Evolutionary conservation across 1,140 invertebrate species (phyloP), one percentile per base, ranked within the genome.

Genomic region (Luehdorfia chinensis): DNA sequence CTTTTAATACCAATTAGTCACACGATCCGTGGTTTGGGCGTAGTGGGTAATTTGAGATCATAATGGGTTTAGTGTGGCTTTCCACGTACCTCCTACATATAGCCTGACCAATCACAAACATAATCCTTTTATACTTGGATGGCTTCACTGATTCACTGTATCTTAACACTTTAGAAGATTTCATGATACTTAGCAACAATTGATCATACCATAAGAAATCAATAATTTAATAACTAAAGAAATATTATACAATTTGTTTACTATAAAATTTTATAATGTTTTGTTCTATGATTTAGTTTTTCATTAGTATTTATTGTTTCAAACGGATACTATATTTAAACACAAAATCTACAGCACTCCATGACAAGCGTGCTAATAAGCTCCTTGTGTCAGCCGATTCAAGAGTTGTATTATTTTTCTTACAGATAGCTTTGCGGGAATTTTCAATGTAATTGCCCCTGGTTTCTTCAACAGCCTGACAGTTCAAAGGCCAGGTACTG

Each of bases 381-480:
- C 74, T 71, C 55, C 69, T 74, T 77, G 66, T 61, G 71, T 78
- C 77, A 77, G 64, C 65, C 60, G 59, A 60, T 51, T 67, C 66
- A 68, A 71, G 67, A 62, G 61, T 69, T 59, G 66, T 66, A 74
- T 76, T 75, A 74, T 80, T 76, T 76, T 79, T 79, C 66, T 80
- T 75, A 73, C 72, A 79, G 75, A 83, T 80, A 84, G 72, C 75
- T 66, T 74, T 75, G 73, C 69, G 58, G 60, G 66, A 69, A 76
- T 75, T 84, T 84, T 84, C 75, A 80, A 81, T 81, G 73, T 81
- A 83, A 84, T 83, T 84, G 77, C 9, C 80, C 80, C 77, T 70
- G 70, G 66, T 81, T 78, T 60, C 78, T 84, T 84, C 75, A 80
- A 76, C 67, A 51, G 63, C 23, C 66, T 83, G 80, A 84, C 77